These are phyloP conservation scores for Menura novaehollandiae DNA, from an alignment of 2,113 vertebrate species.

Conservation along the genomic window DNA sequence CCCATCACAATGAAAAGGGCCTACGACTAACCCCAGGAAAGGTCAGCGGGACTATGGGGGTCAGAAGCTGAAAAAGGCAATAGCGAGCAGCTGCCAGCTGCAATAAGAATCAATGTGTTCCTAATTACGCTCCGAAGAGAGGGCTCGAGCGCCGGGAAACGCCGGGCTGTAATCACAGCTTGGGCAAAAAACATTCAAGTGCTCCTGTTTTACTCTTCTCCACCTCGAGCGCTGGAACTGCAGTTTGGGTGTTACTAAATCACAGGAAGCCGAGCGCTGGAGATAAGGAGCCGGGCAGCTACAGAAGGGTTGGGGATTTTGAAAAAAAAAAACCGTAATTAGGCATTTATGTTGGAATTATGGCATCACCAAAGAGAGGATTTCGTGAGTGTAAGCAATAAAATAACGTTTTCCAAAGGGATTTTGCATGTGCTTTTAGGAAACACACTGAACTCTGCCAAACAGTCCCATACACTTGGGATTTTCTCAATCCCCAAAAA, in stretches of 20 bases:
- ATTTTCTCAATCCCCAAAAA: not conserved
- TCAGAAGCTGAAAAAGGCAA: conserved; percentile 74
- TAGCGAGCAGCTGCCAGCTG: conserved; percentile 68
- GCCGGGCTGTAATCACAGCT: conserved; percentile 4
- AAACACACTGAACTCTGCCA: not conserved
- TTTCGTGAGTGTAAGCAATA: not conserved
- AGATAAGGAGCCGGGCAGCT: conserved; percentile 51
- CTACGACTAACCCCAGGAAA: conserved; percentile 78
- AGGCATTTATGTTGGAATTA: not conserved
- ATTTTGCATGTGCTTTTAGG: not conserved
- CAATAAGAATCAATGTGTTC: conserved; percentile 71
- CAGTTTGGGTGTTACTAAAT: not conserved
- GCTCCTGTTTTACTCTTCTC: conserved; percentile 31
- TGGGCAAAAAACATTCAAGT: not conserved
- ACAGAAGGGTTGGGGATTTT: not conserved
- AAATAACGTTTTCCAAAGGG: not conserved
- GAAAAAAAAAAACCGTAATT: not conserved
- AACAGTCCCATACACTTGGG: not conserved
- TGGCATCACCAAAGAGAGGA: not conserved
- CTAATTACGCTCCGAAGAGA: conserved; percentile 66
- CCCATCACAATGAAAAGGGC: conserved; percentile 79
- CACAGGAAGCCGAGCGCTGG: conserved; percentile 44
- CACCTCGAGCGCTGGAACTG: not conserved
- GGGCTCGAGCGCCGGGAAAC: not conserved
- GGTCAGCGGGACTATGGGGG: conserved; percentile 77